Conservation (phyloP, 2,797 vertebrate species). For the Tarsius wallacei region DNA sequence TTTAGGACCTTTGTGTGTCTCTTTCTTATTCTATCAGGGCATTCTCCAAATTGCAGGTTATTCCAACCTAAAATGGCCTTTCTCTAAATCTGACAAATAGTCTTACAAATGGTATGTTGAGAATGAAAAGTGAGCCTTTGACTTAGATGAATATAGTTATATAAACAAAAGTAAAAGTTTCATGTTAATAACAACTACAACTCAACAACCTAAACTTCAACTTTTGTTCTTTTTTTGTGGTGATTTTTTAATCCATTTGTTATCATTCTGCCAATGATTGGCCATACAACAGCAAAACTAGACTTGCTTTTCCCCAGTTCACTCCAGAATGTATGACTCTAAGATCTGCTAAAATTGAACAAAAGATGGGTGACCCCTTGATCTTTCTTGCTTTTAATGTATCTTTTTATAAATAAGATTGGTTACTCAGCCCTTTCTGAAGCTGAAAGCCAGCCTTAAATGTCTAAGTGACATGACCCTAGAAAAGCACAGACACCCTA, state of each 20-base stretch:
- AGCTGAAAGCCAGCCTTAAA: conserved; percentile 62
- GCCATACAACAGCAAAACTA: conserved; percentile 19
- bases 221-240: background rate
- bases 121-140: conserved; percentile 28
- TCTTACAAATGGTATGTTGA: conserved; percentile 50
- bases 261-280: background rate
- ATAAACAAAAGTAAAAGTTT: conserved; percentile 65
- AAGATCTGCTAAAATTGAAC: background rate
- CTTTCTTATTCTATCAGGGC: background rate
- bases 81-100: conserved; percentile 51
- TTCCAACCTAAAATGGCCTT: conserved; percentile 67
- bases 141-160: conserved; percentile 38
- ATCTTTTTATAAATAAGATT: conserved; percentile 55
- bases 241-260: conserved; percentile 37
- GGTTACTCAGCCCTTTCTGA: background rate
- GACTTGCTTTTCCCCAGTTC: background rate
- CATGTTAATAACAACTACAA: conserved; percentile 23
- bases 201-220: conserved; percentile 35
- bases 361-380: background rate
- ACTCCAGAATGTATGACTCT: background rate
- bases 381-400: conserved; percentile 53
- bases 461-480: background rate
- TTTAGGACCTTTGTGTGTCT: background rate
- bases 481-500: background rate
- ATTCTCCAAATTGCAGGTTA: conserved; percentile 44